Percentiles rank a stretch among this genome's conserved stretches.
These are phyloP conservation scores for Rotaria macrura DNA, from an alignment of 2,888 invertebrate species.

Conservation along the genomic window DNA sequence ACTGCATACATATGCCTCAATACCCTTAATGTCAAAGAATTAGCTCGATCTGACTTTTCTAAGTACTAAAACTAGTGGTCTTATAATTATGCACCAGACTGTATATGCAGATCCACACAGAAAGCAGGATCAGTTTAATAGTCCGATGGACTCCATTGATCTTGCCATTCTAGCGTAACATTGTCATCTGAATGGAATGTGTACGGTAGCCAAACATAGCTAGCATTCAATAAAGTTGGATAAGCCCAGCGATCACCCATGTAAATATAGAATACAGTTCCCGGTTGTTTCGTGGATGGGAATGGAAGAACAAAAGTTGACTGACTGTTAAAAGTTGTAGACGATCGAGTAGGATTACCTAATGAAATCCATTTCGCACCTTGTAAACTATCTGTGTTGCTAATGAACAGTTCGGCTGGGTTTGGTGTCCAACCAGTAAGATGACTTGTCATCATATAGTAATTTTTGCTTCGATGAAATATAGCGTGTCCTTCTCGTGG, in stretches of 20 bases:
- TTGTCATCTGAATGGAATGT: not conserved
- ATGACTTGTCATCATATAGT: constrained; percentile 1
- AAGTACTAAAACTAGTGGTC: no score
- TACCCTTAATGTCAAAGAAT: no score
- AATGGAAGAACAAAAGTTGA: not conserved
- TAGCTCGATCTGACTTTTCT: no score
- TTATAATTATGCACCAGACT: no score
- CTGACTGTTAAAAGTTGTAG: not conserved
- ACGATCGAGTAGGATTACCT: not conserved
- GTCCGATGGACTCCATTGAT: not conserved
- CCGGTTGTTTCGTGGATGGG: not conserved
- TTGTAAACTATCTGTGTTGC: not conserved
- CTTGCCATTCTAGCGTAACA: not conserved
- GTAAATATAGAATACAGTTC: not conserved
- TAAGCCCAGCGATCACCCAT: not conserved
- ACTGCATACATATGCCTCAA: no score
- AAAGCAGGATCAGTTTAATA: no score
- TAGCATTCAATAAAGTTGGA: not conserved
- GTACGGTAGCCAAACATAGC: not conserved
- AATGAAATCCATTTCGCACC: not conserved
- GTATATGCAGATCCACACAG: no score
- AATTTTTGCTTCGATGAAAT: not conserved
- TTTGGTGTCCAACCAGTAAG: not conserved
- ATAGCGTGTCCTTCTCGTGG: not conserved
- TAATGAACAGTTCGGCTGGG: not conserved